These are phyloP conservation scores for Phymanthus crucifer DNA, from an alignment of 92 coral and sea anemone species.

Conservation along the genomic window DNA sequence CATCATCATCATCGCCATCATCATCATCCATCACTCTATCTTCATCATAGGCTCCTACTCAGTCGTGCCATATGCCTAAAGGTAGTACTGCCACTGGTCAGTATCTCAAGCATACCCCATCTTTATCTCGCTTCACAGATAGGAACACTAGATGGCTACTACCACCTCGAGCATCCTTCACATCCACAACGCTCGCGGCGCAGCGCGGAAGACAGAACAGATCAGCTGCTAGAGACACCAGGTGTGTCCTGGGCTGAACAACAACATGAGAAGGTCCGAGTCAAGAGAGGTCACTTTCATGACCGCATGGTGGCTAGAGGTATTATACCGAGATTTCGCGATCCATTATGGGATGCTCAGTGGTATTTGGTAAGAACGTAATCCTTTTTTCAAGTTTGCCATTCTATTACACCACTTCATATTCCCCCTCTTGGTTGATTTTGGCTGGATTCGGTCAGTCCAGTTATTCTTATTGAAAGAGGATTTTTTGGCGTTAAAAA, in stretches of 20 bases:
- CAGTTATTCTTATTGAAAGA: too few species aligned
- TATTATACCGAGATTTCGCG: constrained; percentile 70
- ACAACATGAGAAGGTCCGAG: constrained; percentile 90
- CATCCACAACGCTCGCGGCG: constrained; percentile 86
- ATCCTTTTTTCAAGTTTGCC: not conserved
- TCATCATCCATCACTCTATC: too few species aligned
- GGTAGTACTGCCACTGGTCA: too few species aligned
- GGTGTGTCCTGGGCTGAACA: constrained; percentile 94
- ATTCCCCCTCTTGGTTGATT: too few species aligned
- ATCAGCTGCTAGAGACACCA: constrained; percentile 59
- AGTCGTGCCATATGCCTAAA: too few species aligned
- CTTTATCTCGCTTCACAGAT: constrained; percentile 46
- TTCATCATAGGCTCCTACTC: too few species aligned
- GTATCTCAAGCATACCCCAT: too few species aligned
- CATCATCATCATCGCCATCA: too few species aligned
- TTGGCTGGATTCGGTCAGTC: too few species aligned
- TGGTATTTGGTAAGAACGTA: constrained; percentile 86
- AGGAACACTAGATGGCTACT: constrained; percentile 81
- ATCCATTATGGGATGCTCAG: constrained; percentile 92
- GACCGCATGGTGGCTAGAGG: constrained; percentile 91
- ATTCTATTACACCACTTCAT: too few species aligned
- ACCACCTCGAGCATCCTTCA: constrained; percentile 88
- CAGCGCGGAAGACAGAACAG: constrained; percentile 87
- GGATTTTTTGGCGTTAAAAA: too few species aligned
- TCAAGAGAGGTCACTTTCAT: constrained; percentile 86